Evolutionary conservation across 2,797 vertebrate genomes (phyloP).

Genomic region (Sebastes hubbsi): DNA sequence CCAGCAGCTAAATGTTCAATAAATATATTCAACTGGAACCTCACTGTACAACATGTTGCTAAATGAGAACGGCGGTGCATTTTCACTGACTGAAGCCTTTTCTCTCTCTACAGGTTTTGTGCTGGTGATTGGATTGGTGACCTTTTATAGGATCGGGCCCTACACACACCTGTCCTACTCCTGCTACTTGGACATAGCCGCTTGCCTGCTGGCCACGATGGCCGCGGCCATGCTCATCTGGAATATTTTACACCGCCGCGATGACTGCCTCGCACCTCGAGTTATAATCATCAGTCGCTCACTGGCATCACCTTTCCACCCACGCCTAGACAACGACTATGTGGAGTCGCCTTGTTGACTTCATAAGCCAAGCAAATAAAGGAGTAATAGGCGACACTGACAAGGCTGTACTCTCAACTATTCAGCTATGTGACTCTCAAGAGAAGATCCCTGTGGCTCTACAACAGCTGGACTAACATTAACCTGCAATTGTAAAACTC

Average conservation of each 20-base stretch:
- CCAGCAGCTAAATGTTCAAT: neutral
- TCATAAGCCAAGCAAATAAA: neutral
- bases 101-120: constrained; percentile 88
- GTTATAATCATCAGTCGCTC: constrained; percentile 95
- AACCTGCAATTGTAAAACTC: constrained; percentile 27
- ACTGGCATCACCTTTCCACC: constrained; percentile 86
- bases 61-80: neutral
- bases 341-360: constrained; percentile 94
- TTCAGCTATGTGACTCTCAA: constrained; percentile 15
- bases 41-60: neutral
- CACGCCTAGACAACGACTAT: constrained; percentile 92
- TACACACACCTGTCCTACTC: constrained; percentile 95
- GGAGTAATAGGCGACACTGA: neutral
- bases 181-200: constrained; percentile 94
- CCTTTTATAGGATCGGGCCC: constrained; percentile 95
- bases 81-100: neutral
- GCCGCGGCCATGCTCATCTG: constrained; percentile 97
- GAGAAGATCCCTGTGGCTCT: constrained; percentile 17
- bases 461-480: constrained; percentile 35
- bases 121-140: constrained; percentile 96
- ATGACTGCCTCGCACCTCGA: constrained; percentile 91
- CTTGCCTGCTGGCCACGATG: constrained; percentile 93
- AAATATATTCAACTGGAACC: neutral
- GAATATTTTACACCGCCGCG: constrained; percentile 95
- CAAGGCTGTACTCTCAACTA: neutral